phyloP scores from a whole-genome alignment of 1,140 invertebrate species.

The Belonocnema kinseyi region DNA sequence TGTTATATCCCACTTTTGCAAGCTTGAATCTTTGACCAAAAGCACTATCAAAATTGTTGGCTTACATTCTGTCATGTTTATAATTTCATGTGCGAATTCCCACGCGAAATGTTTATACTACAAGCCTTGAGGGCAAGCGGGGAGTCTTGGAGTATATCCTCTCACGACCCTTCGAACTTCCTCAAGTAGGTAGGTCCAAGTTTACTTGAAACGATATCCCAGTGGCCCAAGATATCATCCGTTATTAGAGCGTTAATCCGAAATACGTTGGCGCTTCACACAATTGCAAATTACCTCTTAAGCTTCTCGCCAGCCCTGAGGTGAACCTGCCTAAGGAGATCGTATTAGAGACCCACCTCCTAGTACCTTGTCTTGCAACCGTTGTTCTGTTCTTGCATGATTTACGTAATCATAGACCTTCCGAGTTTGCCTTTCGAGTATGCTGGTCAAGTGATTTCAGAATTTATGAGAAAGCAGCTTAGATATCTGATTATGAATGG shows the following conservation, averaged over 20 bases:
- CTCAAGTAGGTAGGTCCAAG: conserved; percentile 60
- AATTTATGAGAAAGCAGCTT: conserved; percentile 6
- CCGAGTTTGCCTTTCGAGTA: not conserved
- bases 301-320: conserved; percentile 38
- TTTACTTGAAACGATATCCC: conserved; percentile 61
- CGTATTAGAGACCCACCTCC: conserved; percentile 6
- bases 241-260: conserved; percentile 68
- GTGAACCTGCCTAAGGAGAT: conserved; percentile 31
- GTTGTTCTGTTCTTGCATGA: conserved; percentile 13
- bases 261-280: conserved; percentile 57
- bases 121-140: conserved; percentile 28
- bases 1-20: no score
- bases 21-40: conserved; percentile 39
- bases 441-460: not conserved
- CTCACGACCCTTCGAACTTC: conserved; percentile 58
- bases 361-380: not conserved
- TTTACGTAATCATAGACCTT: not conserved
- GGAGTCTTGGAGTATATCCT: conserved; percentile 50
- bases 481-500: not conserved
- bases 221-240: conserved; percentile 63
- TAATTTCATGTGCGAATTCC: conserved; percentile 52
- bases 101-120: conserved; percentile 59
- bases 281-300: conserved; percentile 63
- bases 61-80: conserved; percentile 35
- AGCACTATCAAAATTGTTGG: conserved; percentile 65